These are phyloP conservation scores for Gymnopithys bicolor DNA, from an alignment of 2,797 vertebrate genomes.

Conservation along the genomic window DNA sequence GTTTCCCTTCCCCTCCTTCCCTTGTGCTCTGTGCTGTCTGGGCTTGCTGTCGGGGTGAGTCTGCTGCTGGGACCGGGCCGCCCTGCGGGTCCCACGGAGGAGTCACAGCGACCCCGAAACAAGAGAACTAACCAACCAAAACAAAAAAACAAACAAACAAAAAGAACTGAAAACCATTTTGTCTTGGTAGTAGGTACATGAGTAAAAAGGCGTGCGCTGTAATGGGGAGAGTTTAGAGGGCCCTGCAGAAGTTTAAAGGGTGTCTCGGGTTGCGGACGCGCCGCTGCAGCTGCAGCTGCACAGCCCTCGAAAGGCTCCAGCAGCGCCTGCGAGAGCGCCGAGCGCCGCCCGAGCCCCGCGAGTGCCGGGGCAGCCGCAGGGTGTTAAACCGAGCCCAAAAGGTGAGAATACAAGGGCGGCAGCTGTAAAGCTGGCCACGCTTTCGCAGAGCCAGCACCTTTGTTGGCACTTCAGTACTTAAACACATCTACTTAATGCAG, in stretches of 20 bases:
- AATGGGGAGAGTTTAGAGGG: not conserved
- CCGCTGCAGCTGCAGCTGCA: not conserved
- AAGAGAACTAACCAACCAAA: not conserved
- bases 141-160: no score
- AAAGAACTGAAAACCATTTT: not conserved
- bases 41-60: not conserved
- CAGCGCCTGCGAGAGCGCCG: not conserved
- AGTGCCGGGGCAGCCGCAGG: fast-evolving
- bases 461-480: not conserved
- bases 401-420: not conserved
- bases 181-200: not conserved
- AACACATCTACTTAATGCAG: fast-evolving
- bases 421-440: not conserved
- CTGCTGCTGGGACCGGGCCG: not conserved
- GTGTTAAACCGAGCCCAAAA: not conserved
- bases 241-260: not conserved
- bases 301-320: not conserved
- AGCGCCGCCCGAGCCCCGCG: fast-evolving
- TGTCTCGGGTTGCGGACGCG: not conserved
- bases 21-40: not conserved
- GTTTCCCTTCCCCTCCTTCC: not conserved
- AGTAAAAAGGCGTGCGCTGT: no score
- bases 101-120: not conserved
- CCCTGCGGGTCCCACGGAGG: not conserved
- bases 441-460: not conserved